A percentile compares a stretch with the other conserved stretches of the same genome.
These are phyloP conservation scores for Dinomys branickii DNA, from an alignment of 2,113 vertebrate genomes.

Conservation along the genomic window DNA sequence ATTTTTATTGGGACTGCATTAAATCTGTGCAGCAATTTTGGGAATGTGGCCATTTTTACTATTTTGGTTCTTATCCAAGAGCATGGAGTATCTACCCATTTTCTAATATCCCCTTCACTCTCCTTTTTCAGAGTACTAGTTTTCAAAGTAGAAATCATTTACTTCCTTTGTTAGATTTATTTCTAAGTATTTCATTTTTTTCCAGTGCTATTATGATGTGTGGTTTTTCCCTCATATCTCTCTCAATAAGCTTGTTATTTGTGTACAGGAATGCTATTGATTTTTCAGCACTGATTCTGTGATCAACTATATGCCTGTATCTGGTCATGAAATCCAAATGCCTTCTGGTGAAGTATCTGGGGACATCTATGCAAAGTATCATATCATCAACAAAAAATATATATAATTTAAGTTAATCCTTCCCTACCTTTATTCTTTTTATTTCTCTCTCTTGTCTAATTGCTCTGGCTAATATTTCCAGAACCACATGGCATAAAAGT, in stretches of 20 bases:
- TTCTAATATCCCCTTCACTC: neutral
- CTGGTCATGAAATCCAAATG: too few species aligned
- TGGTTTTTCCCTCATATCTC: neutral
- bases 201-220: too few species aligned
- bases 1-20: neutral
- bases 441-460: neutral
- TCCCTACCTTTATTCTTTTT: too few species aligned
- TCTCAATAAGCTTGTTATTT: neutral
- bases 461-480: neutral
- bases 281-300: neutral
- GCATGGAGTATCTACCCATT: neutral
- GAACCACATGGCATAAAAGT: neutral
- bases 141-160: neutral
- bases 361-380: too few species aligned
- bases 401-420: too few species aligned
- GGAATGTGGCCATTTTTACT: neutral
- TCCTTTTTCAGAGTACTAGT: neutral
- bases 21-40: neutral
- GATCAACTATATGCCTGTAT: too few species aligned
- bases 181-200: neutral
- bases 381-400: too few species aligned
- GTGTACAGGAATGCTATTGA: neutral
- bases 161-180: neutral
- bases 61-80: neutral
- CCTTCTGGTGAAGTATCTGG: too few species aligned